Evolutionary conservation across 37 sponge, comb jelly and placozoan species (phyloP).

Genomic region (Corticium candelabrum): DNA sequence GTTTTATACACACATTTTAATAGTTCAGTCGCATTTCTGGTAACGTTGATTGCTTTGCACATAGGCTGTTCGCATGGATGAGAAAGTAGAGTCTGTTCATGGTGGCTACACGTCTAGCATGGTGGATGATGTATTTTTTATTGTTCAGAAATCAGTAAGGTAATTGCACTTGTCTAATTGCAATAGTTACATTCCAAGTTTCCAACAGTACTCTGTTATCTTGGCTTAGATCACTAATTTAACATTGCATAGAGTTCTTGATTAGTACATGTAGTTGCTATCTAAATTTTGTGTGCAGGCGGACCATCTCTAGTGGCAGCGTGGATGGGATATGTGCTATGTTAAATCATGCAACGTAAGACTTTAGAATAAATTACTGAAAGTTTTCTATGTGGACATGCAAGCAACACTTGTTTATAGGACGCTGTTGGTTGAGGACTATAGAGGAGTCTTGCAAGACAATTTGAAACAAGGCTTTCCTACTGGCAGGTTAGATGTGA

Average conservation of each 20-base stretch:
- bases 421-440: slow-evolving; percentile 52
- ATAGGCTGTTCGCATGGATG: background rate
- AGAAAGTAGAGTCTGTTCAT: background rate
- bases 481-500: background rate
- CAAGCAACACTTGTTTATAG: too few relatives aligned
- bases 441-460: slow-evolving; percentile 22
- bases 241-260: too few relatives aligned
- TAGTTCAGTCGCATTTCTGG: background rate
- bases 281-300: slow-evolving; percentile 9
- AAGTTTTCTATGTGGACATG: too few relatives aligned
- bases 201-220: background rate
- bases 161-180: slow-evolving; percentile 2
- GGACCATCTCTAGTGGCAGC: slow-evolving; percentile 32
- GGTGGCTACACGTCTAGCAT: slow-evolving; percentile 21
- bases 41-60: background rate
- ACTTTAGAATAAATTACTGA: too few relatives aligned
- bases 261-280: too few relatives aligned
- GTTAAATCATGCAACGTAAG: slow-evolving; percentile 73
- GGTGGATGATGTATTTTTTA: slow-evolving; percentile 81
- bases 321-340: slow-evolving; percentile 80
- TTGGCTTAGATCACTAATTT: background rate
- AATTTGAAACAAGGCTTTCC: slow-evolving; percentile 21
- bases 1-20: too few relatives aligned
- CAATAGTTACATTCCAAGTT: background rate
- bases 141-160: slow-evolving; percentile 69